Conservation (phyloP, 2,888 invertebrate genomes). For the Pogonocherus hispidulus region DNA sequence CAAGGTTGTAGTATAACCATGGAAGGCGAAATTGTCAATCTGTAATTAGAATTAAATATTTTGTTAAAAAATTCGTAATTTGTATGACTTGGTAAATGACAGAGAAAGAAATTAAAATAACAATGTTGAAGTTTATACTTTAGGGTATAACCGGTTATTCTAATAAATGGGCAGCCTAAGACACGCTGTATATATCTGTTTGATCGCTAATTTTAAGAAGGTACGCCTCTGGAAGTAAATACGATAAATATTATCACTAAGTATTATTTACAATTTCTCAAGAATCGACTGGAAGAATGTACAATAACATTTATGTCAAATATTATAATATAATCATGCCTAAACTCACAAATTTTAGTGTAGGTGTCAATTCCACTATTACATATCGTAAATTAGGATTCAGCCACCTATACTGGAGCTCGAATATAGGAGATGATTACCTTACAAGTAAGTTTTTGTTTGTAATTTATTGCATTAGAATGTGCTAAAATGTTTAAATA, state of each 20-base stretch:
- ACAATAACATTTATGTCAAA: neutral
- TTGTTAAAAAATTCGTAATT: too few relatives aligned
- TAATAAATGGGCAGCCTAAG: too few relatives aligned
- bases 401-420: constrained; percentile 27
- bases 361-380: neutral
- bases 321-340: neutral
- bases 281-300: neutral
- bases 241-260: neutral
- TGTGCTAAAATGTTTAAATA: too few relatives aligned
- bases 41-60: too few relatives aligned
- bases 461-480: neutral
- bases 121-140: too few relatives aligned
- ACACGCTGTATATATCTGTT: too few relatives aligned
- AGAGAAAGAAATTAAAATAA: too few relatives aligned
- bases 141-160: too few relatives aligned
- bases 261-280: neutral
- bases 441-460: constrained; percentile 14
- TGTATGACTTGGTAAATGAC: too few relatives aligned
- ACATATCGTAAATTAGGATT: constrained; percentile 10
- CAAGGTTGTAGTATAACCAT: too few relatives aligned
- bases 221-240: neutral
- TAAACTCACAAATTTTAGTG: neutral
- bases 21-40: too few relatives aligned
- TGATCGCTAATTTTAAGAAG: too few relatives aligned
- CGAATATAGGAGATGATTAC: neutral